A percentile compares a stretch with the other conserved stretches of the same genome.
These are phyloP conservation scores for Agrotis puta DNA, from an alignment of 2,888 invertebrate genomes.

Conservation along the genomic window DNA sequence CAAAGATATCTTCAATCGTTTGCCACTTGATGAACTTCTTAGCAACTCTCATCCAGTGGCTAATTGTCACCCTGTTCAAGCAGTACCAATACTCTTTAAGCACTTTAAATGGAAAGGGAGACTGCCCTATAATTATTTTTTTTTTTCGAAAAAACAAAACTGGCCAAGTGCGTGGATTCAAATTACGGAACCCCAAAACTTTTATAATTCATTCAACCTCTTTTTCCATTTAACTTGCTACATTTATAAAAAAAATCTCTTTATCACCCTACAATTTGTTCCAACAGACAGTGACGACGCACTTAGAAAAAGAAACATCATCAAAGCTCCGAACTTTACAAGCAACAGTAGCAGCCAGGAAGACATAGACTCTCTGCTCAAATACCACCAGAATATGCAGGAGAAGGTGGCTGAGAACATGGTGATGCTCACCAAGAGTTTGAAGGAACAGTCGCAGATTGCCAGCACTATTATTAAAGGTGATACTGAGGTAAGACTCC, in stretches of 20 bases:
- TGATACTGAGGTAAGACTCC: conserved; percentile 94
- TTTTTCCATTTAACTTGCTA: no score
- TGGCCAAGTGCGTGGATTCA: no score
- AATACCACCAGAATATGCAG: conserved; percentile 97
- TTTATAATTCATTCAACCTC: no score
- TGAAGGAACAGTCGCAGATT: conserved; percentile 97
- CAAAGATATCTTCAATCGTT: no score
- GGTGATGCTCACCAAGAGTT: conserved; percentile 95
- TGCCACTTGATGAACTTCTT: no score
- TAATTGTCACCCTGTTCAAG: no score
- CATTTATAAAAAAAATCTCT: neutral
- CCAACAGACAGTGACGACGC: conserved; percentile 79
- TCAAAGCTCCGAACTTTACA: conserved; percentile 87
- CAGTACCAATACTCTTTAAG: no score
- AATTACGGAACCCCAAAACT: no score
- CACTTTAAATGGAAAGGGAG: no score
- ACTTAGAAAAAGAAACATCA: conserved; percentile 90
- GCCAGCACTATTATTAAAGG: conserved; percentile 97
- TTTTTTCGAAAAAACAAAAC: no score
- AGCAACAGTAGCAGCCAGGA: conserved; percentile 89
- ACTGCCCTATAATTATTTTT: no score
- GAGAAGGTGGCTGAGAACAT: conserved; percentile 98
- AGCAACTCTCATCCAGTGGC: no score
- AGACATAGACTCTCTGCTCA: conserved; percentile 95
- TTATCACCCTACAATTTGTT: conserved; percentile 9